Base-by-base conservation (phyloP, 1,140 invertebrate species). In the Acarapis woodi region DNA sequence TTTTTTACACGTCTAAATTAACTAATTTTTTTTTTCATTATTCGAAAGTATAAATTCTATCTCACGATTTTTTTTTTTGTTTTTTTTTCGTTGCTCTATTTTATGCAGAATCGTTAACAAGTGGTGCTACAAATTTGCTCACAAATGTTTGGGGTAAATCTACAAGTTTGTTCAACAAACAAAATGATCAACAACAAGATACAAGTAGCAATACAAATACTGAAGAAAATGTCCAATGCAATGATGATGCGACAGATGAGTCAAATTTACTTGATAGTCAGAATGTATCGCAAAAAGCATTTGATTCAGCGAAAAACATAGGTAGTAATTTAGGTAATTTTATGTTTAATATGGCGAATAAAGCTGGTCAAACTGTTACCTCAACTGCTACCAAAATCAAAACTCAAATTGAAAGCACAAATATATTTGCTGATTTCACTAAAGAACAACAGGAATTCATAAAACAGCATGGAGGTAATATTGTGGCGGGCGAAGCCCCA, bases 381-480 rank as follows among this genome's bases (percentile, higher is more conserved):
- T 68, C 74, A 54, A 72, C 71, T 42, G 68, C 72, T 39, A 79
- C 69, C 44, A 83, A 88, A 57, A 74, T 93, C 48, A 88, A 88
- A 63, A 77, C 3, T 0, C 10, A 15, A 15, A 18, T 36, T 21
- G 12, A 19, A 14, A 8, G 12, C 15, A 6, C 31, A 32, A 83
- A 75, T 55, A 70, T 93, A 52, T 62, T 94, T 46, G 76, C 77
- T 35, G 82, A 90, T 48, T 82, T 96, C 55, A 85, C 82, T 55
- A 80, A 80, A 54, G 85, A 94, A 54, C 85, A 90, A 57, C 80
- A 88, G 47, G 75, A 77, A 34, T 90, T 93, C 58, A 70, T 88
- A 43, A 77, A 78, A 50, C 72, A 90, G 61, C 65, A 69, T 47
- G 64, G 63, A 37, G 63, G 64, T 48, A 61, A 62, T 38, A 65